Base-by-base conservation (phyloP, 1,140 invertebrate genomes). In the Saccostrea glomerata region DNA sequence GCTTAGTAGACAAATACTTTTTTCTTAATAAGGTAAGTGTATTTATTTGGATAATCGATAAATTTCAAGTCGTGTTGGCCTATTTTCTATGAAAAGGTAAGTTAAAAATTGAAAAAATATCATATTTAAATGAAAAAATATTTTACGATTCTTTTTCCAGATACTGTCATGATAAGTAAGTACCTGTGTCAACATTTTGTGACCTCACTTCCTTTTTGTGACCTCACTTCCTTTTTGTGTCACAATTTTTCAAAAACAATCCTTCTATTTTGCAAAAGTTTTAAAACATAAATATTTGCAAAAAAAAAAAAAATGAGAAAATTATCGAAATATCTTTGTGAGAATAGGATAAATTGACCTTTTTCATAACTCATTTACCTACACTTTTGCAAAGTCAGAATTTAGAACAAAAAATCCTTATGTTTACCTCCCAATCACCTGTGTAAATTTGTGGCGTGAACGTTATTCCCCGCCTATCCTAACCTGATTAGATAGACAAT, bases 81-180 rank as follows among this genome's bases (percentile, higher is more conserved):
- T 17, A 17, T 20, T 6, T 0, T 5, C 5, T 63, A 2, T 0
- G 13, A 47, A 47, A 47, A 47, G 58, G 58, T 63, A 20, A 63
- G 58, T 63, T 63, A 20, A 63, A 63, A 63, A 17, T 6, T 63
- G 15, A 20, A n/a, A n/a, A 20, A 63, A 20, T n/a, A n/a, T 63
- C 58, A 20, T 0, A n/a, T 63, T 6, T 20, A 63, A 20, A 25
- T 77, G 30, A 15, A 77, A n/a, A 30, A 77, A 25, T 15, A 25
- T 77, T 77, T 36, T 9, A 25, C 7, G 30, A 30, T 77, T 77
- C 70, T 77, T 77, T 77, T 77, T 77, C 70, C 70, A 77, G 70
- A 77, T 77, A 77, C 70, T 17, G 30, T 77, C 30, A 30, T 77
- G 30, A 36, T 77, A 30, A 30, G 70, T 77, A 77, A 77, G 70